phyloP scores from a whole-genome alignment of 2,797 vertebrate species.

The Crocodylus rhombifer region DNA sequence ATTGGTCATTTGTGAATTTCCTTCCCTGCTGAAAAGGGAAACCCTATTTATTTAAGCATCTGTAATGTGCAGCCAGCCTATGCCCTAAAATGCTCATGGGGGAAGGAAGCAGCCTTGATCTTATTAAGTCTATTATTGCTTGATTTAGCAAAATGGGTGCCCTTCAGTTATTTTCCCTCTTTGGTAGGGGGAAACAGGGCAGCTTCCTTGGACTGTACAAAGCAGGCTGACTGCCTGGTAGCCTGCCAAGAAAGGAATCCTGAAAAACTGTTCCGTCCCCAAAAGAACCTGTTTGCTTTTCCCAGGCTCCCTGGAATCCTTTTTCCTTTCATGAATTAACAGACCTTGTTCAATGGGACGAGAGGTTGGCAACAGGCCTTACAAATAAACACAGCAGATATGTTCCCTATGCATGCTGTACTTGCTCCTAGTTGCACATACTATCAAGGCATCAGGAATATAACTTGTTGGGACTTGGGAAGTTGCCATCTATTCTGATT shows the following conservation, averaged over 20 bases:
- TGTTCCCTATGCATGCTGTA: not conserved
- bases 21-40: constrained; percentile 19
- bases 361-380: not conserved
- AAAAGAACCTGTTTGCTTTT: constrained; percentile 78
- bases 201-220: constrained; percentile 48
- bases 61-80: constrained; percentile 47
- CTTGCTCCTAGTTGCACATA: not conserved
- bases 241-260: constrained; percentile 72
- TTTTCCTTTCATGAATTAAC: constrained; percentile 59
- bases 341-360: constrained; percentile 47
- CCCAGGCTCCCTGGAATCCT: constrained; percentile 71
- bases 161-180: constrained; percentile 58
- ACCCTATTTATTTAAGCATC: constrained; percentile 65
- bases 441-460: not conserved
- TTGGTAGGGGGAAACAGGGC: constrained; percentile 55
- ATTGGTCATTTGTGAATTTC: constrained; percentile 35
- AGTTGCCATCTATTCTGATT: not conserved
- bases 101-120: not conserved
- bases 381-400: not conserved
- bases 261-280: constrained; percentile 71
- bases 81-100: constrained; percentile 16
- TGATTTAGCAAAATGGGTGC: constrained; percentile 45
- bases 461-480: not conserved
- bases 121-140: constrained; percentile 39
- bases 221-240: constrained; percentile 59